phyloP scores from a whole-genome alignment of 2,797 vertebrate species.

The Sternarchorhynchus goeldii region DNA sequence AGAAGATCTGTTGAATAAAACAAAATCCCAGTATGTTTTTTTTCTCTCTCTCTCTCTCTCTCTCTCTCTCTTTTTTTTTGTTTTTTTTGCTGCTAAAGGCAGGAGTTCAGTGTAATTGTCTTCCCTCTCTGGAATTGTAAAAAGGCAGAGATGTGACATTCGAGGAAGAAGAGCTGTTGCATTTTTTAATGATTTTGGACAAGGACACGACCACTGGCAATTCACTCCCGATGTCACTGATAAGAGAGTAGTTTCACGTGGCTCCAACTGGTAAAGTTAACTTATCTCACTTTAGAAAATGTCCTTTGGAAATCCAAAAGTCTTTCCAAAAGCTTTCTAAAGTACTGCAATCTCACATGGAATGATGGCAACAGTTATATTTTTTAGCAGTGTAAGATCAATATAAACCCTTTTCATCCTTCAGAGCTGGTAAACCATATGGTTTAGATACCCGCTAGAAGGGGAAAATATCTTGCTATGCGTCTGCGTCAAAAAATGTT shows the following conservation, averaged over 20 bases:
- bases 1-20: background rate
- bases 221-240: background rate
- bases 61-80: background rate
- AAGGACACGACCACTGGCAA: background rate
- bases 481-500: slow-evolving; percentile 55
- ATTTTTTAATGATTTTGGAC: slow-evolving; percentile 14
- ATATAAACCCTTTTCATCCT: slow-evolving; percentile 19
- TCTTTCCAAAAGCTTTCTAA: no score
- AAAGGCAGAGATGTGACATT: background rate
- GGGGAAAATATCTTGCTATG: slow-evolving; percentile 3
- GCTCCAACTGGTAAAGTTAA: background rate
- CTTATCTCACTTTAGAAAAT: no score
- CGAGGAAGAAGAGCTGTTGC: background rate
- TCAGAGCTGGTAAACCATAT: slow-evolving; percentile 20
- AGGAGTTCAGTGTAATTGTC: background rate
- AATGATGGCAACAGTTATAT: background rate
- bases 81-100: slow-evolving; percentile 1
- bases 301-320: no score
- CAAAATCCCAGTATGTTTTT: background rate
- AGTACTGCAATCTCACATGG: background rate
- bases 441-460: slow-evolving; percentile 27
- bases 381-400: slow-evolving; percentile 12
- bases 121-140: slow-evolving; percentile 19
- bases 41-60: background rate
- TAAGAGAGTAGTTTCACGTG: background rate